phyloP scores from a whole-genome alignment of 2,888 invertebrate genomes.

The Sinhomidia bicolor region DNA sequence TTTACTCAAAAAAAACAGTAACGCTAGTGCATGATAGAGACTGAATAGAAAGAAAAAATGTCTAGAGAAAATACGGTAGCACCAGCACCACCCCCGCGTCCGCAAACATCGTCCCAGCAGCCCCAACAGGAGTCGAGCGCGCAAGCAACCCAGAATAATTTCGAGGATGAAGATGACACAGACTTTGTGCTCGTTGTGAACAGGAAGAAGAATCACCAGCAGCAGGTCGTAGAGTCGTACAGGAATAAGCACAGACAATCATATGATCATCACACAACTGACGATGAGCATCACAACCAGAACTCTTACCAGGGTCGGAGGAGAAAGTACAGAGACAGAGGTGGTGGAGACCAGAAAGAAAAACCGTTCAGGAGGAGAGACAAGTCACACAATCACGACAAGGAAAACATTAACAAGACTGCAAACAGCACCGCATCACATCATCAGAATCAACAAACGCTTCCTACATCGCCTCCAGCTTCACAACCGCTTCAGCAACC shows the following conservation, averaged over 20 bases:
- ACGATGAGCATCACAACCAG: background rate
- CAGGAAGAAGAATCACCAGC: slow-evolving; percentile 26
- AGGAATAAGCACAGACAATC: slow-evolving; percentile 8
- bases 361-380: background rate
- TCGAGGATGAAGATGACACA: slow-evolving; percentile 34
- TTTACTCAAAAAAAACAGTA: background rate
- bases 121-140: no score
- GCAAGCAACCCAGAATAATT: background rate
- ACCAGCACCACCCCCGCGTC: background rate
- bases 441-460: background rate
- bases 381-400: background rate
- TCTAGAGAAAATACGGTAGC: background rate
- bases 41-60: background rate
- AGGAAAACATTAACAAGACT: background rate
- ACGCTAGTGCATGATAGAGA: background rate
- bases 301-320: background rate
- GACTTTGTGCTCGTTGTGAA: slow-evolving; percentile 51
- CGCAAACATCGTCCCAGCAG: background rate
- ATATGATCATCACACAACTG: background rate
- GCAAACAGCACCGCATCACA: background rate
- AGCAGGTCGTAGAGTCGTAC: background rate
- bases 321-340: slow-evolving; percentile 23
- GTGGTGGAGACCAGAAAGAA: background rate
- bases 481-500: background rate
- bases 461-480: background rate